Conservation (phyloP, 1,140 invertebrate genomes). For the Lucilia sericata region DNA sequence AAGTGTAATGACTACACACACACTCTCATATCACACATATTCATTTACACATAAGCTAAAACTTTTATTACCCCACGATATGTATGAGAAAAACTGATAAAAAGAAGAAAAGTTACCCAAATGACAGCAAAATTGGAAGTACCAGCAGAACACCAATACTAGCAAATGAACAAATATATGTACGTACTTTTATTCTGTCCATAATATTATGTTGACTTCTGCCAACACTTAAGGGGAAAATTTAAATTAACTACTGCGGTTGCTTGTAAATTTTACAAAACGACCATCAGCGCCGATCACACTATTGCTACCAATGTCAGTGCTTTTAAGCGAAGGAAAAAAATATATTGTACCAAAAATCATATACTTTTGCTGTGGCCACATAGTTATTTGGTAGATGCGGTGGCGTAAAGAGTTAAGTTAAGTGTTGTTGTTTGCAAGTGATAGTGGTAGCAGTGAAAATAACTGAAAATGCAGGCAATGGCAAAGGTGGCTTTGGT, state of each 20-base stretch:
- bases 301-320: neutral
- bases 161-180: neutral
- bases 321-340: too few species aligned
- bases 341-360: neutral
- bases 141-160: too few species aligned
- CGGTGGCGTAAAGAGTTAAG: neutral
- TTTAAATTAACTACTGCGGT: neutral
- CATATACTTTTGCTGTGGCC: neutral
- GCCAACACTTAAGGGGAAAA: slow-evolving; percentile 11
- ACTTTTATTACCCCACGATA: neutral
- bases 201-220: neutral
- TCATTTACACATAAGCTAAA: neutral
- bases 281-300: neutral
- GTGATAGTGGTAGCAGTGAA: neutral
- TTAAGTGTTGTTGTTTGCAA: neutral
- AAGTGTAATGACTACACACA: neutral
- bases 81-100: neutral
- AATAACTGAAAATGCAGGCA: neutral
- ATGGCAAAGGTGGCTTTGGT: neutral
- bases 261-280: neutral
- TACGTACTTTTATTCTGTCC: neutral
- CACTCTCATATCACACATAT: neutral
- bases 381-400: neutral
- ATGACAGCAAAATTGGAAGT: too few species aligned
- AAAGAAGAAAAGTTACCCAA: neutral